These are phyloP conservation scores for Mustelus asterias DNA, from an alignment of 2,113 vertebrate genomes.

Conservation along the genomic window DNA sequence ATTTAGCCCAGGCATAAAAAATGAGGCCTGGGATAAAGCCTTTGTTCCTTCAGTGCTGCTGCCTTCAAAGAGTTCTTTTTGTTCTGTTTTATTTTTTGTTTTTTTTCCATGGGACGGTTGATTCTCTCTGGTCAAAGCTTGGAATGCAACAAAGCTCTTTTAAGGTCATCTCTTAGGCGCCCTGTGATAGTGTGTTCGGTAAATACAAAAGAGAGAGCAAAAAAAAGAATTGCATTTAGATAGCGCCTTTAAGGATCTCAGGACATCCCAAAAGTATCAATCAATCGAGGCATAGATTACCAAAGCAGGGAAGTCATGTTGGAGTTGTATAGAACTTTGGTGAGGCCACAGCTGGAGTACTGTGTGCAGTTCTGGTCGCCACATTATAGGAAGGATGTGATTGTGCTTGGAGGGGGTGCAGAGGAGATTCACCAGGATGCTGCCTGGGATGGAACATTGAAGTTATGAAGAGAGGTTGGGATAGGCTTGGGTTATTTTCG, in stretches of 20 bases:
- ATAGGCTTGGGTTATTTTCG: too few species aligned
- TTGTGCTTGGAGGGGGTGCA: too few species aligned
- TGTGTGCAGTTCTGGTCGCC: too few species aligned
- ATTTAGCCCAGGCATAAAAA: not conserved
- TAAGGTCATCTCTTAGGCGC: not conserved
- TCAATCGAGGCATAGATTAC: too few species aligned
- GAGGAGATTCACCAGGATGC: too few species aligned
- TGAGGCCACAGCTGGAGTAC: too few species aligned
- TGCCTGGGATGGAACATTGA: too few species aligned
- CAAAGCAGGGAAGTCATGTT: too few species aligned
- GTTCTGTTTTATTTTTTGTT: constrained; percentile 21
- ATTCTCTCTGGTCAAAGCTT: not conserved
- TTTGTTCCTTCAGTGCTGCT: constrained; percentile 20
- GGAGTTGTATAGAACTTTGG: too few species aligned
- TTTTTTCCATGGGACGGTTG: not conserved
- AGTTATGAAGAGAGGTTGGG: too few species aligned
- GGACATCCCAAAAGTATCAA: not conserved
- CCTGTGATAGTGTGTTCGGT: not conserved
- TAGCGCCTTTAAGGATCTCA: not conserved
- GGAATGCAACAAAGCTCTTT: not conserved
- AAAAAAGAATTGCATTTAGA: not conserved
- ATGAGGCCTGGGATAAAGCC: constrained; percentile 1
- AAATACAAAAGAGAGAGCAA: not conserved
- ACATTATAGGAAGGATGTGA: too few species aligned
- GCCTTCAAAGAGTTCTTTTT: constrained; percentile 27